These are phyloP conservation scores for Adoxophyes honmai DNA, from an alignment of 1,140 invertebrate species.

Conservation along the genomic window DNA sequence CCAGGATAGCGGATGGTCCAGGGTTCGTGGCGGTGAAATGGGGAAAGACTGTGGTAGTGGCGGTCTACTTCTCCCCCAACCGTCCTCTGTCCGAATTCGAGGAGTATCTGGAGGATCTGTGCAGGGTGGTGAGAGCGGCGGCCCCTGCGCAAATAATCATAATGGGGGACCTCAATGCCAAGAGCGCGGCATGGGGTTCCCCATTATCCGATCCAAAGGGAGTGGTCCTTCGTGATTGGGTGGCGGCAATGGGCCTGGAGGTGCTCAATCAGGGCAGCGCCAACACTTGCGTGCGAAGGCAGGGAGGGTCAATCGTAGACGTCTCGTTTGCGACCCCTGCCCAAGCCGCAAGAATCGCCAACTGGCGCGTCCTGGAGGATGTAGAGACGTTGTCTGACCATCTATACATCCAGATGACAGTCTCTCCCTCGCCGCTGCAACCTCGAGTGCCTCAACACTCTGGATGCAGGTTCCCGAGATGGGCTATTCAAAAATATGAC, in stretches of 20 bases:
- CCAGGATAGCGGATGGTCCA: no score
- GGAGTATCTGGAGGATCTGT: background rate
- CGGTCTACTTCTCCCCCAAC: constrained; percentile 7
- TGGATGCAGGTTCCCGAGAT: background rate
- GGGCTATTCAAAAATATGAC: background rate
- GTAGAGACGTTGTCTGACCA: background rate
- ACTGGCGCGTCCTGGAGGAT: background rate
- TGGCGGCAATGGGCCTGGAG: background rate
- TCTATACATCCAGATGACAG: background rate
- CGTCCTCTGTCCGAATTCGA: background rate
- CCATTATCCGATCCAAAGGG: background rate
- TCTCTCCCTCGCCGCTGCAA: background rate
- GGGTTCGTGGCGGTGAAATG: background rate
- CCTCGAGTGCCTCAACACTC: background rate
- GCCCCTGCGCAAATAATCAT: background rate
- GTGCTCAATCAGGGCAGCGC: no score
- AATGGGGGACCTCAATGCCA: no score
- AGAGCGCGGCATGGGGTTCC: no score
- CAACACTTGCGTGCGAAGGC: background rate
- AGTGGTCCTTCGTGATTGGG: background rate
- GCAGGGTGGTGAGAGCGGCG: background rate
- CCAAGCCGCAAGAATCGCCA: background rate
- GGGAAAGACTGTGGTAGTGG: background rate
- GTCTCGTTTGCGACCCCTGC: background rate
- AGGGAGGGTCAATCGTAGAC: background rate